Evolutionary conservation across 2,797 vertebrate species (phyloP).

Genomic region (Scyliorhinus canicula): DNA sequence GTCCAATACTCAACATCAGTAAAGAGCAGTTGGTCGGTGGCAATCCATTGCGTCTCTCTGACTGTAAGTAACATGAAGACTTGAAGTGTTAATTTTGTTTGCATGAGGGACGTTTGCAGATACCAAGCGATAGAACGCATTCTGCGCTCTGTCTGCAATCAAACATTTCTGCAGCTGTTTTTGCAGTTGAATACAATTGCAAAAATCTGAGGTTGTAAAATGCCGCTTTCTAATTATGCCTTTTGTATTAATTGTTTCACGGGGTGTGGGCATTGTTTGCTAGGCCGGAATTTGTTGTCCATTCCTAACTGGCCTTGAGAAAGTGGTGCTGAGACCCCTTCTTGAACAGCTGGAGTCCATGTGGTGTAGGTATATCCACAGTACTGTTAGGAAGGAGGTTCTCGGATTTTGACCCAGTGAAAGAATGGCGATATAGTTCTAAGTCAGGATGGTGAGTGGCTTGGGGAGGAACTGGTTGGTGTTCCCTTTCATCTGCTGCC

Average conservation of each 20-base stretch:
- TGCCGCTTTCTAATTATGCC: not conserved
- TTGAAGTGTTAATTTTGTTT: not conserved
- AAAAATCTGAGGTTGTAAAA: not conserved
- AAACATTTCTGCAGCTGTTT: not conserved
- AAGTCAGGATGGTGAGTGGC: not conserved
- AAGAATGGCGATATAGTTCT: not conserved
- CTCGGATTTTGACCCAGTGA: not conserved
- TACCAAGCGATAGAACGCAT: not conserved
- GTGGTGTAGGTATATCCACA: not conserved
- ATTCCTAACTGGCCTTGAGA: not conserved
- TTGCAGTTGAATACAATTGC: not conserved
- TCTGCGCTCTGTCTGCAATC: not conserved
- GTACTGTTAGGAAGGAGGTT: not conserved
- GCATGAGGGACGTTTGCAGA: not conserved
- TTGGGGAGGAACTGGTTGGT: not conserved
- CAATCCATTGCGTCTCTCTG: not conserved
- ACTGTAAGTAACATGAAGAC: not conserved
- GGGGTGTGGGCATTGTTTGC: not conserved
- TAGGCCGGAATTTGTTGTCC: not conserved
- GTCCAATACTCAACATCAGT: not conserved
- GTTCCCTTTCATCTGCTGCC: not conserved
- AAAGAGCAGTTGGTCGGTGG: not conserved
- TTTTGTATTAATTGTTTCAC: not conserved
- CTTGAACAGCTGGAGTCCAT: not conserved
- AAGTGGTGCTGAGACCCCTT: not conserved